A percentile compares a stretch with the other conserved stretches of the same genome.
phyloP scores from a whole-genome alignment of 1,140 invertebrate genomes.

The Triops cancriformis region DNA sequence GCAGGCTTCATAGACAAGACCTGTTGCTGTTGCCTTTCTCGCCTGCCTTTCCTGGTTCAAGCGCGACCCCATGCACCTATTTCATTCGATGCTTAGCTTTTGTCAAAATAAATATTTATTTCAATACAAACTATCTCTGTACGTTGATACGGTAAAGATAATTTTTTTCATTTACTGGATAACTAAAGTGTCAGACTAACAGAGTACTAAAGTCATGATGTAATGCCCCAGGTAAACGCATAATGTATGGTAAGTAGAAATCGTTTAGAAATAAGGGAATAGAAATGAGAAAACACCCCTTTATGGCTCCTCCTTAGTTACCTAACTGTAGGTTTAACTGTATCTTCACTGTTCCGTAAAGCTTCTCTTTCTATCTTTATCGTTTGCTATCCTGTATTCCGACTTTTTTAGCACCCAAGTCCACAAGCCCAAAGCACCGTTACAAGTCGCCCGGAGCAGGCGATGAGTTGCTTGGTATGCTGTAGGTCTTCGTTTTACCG shows the following conservation, averaged over 20 bases:
- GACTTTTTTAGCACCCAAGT: background rate
- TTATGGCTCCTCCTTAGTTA: too few species aligned
- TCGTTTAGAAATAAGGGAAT: too few species aligned
- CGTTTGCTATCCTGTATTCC: background rate
- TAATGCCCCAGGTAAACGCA: too few species aligned
- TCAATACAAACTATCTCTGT: too few species aligned
- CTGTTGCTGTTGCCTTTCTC: conserved; percentile 4
- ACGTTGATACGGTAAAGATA: too few species aligned
- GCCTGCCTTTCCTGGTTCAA: background rate
- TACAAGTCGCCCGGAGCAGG: background rate
- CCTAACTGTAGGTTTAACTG: background rate
- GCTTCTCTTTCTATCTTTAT: background rate
- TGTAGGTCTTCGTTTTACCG: background rate
- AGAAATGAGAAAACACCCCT: too few species aligned
- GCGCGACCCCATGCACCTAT: background rate
- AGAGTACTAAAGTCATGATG: too few species aligned
- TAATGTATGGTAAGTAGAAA: too few species aligned
- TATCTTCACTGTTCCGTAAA: background rate
- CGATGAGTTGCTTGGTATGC: conserved; percentile 9
- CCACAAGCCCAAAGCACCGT: conserved; percentile 11
- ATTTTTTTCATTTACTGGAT: too few species aligned
- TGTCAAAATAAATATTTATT: too few species aligned
- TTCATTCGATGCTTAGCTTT: too few species aligned
- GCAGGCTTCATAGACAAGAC: background rate
- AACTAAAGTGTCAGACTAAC: too few species aligned